Evolutionary conservation across 2,888 invertebrate genomes (phyloP), one percentile per base, ranked within the genome.

Genomic region (Drosophila cognata): DNA sequence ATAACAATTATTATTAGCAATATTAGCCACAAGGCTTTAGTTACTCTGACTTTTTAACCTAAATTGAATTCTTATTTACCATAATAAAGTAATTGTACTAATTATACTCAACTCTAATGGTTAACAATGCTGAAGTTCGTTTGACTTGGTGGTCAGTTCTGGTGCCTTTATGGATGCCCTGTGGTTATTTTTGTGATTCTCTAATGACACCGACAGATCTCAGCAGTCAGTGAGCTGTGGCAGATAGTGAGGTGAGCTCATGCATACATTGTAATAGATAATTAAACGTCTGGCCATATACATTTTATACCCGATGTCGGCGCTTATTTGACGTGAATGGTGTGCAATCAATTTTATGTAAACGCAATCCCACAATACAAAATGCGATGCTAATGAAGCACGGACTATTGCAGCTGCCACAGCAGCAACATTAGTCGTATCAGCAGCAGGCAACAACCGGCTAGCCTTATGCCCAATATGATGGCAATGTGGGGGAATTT

Each of bases 331-430:
- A 71, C 75, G 61, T 78, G 72, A 78, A 79, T 81, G 70, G 63
- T 62, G 72, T 58, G 74, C 84, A 82, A 85, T 85, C 74, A 88
- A 75, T 79, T 81, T 84, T 84, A 88, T 85, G 82, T 71, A 79
- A 85, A 70, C 79, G 72, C 80, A 66, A 77, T 77, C 79, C 77
- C 65, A 79, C 82, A 75, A 83, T 77, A 77, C 84, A 77, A 80
- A 84, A 82, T 28, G 63, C 53, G 72, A 88, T 85, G 84, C 84
- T 85, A 85, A 88, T 85, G 85, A 85, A 81, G 85, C 77, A n/a
- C 52, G 52, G 73, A 61, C 51, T 71, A 55, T 66, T 60, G 64
- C 77, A 64, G 76, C 74, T 71, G 61, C 70, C 63, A 41, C 55
- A 59, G 21, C 60, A 51, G 13, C 57, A 51, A 4, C 41, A 16